phyloP scores from a whole-genome alignment of 1,140 invertebrate species.

The Rhopalosiphum padi region DNA sequence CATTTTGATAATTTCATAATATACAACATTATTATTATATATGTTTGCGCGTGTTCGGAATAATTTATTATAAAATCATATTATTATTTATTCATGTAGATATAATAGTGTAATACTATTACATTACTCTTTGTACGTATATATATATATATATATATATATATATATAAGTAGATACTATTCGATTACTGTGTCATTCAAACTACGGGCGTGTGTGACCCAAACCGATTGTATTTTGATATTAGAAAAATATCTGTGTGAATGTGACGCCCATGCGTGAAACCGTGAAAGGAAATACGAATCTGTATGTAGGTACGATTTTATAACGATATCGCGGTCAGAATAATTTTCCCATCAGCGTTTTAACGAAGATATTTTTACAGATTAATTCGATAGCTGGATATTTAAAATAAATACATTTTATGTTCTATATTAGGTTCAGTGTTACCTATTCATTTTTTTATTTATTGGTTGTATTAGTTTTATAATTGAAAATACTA shows the following conservation, averaged over 20 bases:
- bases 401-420: neutral
- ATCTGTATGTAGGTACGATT: slow-evolving; percentile 18
- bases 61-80: slow-evolving; percentile 27
- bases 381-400: slow-evolving; percentile 12
- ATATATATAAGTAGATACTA: neutral
- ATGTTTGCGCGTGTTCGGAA: neutral
- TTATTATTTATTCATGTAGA: neutral
- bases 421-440: neutral
- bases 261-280: slow-evolving; percentile 35
- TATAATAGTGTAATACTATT: slow-evolving; percentile 23
- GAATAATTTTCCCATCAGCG: slow-evolving; percentile 39
- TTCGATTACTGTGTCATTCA: slow-evolving; percentile 37
- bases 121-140: neutral
- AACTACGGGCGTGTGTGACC: slow-evolving; percentile 17
- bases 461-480: neutral
- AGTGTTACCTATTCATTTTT: neutral
- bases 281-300: slow-evolving; percentile 50
- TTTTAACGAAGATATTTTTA: neutral
- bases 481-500: neutral
- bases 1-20: neutral
- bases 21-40: neutral
- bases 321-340: slow-evolving; percentile 18
- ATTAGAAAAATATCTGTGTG: slow-evolving; percentile 4
- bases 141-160: too few relatives aligned
- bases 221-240: slow-evolving; percentile 45